These are phyloP conservation scores for Anastatus disparis DNA, from an alignment of 1,140 invertebrate species.

Conservation along the genomic window DNA sequence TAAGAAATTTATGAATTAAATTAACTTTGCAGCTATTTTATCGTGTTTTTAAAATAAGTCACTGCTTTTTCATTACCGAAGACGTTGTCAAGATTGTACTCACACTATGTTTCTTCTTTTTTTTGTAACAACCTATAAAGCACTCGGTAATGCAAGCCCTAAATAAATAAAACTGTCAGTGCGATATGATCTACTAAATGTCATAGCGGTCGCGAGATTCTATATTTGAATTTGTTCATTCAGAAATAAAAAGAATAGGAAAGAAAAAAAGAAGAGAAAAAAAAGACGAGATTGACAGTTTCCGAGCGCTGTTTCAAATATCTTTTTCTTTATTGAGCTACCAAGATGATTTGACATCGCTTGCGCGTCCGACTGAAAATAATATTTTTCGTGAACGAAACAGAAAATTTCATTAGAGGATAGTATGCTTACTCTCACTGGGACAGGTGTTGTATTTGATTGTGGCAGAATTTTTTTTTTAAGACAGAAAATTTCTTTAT, in stretches of 20 bases:
- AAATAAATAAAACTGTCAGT: background rate
- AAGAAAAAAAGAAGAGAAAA: background rate
- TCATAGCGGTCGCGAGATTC: conserved; percentile 50
- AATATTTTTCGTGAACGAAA: conserved; percentile 42
- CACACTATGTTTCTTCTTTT: background rate
- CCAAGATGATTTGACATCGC: conserved; percentile 1
- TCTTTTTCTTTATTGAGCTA: conserved; percentile 24
- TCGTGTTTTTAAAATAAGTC: too few species aligned
- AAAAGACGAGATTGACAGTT: conserved; percentile 24
- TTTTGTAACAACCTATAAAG: background rate
- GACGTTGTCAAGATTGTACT: conserved; percentile 41
- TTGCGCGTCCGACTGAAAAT: conserved; percentile 41
- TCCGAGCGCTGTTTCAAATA: conserved; percentile 20
- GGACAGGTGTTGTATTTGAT: conserved; percentile 46
- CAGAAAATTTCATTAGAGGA: conserved; percentile 4
- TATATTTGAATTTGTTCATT: conserved; percentile 53
- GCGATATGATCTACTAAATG: conserved; percentile 48
- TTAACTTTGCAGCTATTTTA: background rate
- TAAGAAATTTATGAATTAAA: conserved; percentile 58
- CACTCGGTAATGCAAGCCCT: background rate
- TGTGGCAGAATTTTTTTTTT: conserved; percentile 52
- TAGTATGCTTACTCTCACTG: too few species aligned
- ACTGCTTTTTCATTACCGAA: conserved; percentile 25
- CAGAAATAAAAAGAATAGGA: conserved; percentile 4
- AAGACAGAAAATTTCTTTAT: too few species aligned